These are phyloP conservation scores for Doris montereyensis DNA, from an alignment of 2,888 invertebrate species.

Conservation along the genomic window DNA sequence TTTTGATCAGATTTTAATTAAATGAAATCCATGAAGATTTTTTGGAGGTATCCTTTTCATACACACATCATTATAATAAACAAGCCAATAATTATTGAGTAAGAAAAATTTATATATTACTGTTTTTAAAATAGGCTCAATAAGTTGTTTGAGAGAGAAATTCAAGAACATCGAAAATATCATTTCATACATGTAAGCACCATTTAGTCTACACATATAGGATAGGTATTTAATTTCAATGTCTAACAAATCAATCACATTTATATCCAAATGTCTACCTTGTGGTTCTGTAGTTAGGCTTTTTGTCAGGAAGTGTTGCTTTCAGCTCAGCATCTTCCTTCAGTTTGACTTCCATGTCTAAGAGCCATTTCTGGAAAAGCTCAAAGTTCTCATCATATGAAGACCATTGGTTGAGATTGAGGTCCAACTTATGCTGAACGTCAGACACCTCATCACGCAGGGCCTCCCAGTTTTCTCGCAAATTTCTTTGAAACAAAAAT, in stretches of 20 bases:
- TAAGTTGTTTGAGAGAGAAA: too few relatives aligned
- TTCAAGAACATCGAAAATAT: not conserved
- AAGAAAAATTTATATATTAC: too few relatives aligned
- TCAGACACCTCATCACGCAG: slow-evolving; percentile 81
- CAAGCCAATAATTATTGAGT: too few relatives aligned
- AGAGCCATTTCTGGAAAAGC: slow-evolving; percentile 84
- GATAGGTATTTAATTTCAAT: not conserved
- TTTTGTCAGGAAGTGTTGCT: slow-evolving; percentile 91
- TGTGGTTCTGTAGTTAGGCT: slow-evolving; percentile 88
- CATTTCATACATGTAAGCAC: not conserved
- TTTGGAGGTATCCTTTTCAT: too few relatives aligned
- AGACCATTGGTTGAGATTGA: slow-evolving; percentile 92
- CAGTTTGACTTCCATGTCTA: slow-evolving; percentile 82
- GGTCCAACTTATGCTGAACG: slow-evolving; percentile 86
- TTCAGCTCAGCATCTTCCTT: slow-evolving; percentile 86
- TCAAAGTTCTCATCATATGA: slow-evolving; percentile 91
- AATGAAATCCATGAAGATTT: too few relatives aligned
- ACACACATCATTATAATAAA: too few relatives aligned
- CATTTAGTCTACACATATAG: not conserved
- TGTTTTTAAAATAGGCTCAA: too few relatives aligned
- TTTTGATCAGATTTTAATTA: too few relatives aligned
- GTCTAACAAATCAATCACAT: too few relatives aligned
- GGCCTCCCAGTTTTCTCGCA: slow-evolving; percentile 74
- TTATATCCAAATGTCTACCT: slow-evolving; percentile 74
- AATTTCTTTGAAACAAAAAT: slow-evolving; percentile 43